Base-by-base conservation (phyloP, 2,888 invertebrate species). In the Vandiemenella viatica region DNA sequence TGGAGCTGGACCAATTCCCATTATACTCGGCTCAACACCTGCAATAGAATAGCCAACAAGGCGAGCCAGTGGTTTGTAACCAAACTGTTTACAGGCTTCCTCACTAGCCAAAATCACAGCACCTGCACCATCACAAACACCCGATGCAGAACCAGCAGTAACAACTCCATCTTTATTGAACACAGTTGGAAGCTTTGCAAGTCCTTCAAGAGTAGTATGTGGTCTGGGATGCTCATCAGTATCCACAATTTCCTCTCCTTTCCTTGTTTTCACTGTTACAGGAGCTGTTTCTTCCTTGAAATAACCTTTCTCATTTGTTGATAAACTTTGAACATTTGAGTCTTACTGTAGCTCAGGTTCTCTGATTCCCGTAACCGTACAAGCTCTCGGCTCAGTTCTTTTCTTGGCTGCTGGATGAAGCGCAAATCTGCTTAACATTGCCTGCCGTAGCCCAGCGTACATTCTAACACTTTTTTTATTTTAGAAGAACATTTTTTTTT, bases 1-100 rank as follows among this genome's bases (percentile, higher is more conserved):
- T 1, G 92, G 86, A 17, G 88, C 93, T 3, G 97, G 97, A 0
- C 96, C 96, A 58, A 95, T 84, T 48, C 96, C 97, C 97, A 98
- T 98, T 60, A 98, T 92, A 62, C 81, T 82, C 40, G 98, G 98
- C 59, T 96, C 96, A 41, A 95, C 95, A 47, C 95, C 95, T 53
- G 93, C 88, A 58, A 83, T 76, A n/a, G 88, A 80, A 71, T 90
- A 98, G 37, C 85, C 92, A 7, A 90, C 83, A 16, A 98, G 71
- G 51, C 95, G 77, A 1, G 95, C 97, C 48, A 98, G 69, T 0
- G 97, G 97, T 61, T 79, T 88, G 43, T 96, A 72, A 55, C 79
- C 80, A 60, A 84, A 72, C 58, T 80, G 67, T 62, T 85, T 84
- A 0, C 89, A 76, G 1, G 93, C 91, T 51, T 81, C 85, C 66